phyloP scores from a whole-genome alignment of 2,888 invertebrate genomes.

The Macrostomum cliftonense region DNA sequence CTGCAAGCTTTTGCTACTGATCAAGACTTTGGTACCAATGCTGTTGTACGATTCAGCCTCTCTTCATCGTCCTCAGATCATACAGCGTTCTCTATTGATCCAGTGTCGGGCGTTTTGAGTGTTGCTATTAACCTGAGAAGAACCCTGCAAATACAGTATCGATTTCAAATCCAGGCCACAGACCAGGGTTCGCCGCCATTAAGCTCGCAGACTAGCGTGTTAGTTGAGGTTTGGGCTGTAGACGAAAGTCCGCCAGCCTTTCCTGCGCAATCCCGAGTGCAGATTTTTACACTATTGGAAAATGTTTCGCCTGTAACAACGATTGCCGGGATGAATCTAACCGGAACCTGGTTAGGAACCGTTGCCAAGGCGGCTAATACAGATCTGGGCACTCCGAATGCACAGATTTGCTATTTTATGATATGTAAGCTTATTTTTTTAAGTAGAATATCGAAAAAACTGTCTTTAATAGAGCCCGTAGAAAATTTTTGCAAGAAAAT shows the following conservation, averaged over 20 bases:
- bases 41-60: neutral
- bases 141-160: neutral
- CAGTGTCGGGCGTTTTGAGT: neutral
- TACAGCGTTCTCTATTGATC: neutral
- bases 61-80: neutral
- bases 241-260: neutral
- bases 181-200: neutral
- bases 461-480: too few relatives aligned
- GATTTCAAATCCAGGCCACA: neutral
- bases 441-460: too few relatives aligned
- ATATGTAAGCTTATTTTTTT: neutral
- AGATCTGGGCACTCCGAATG: neutral
- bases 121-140: neutral
- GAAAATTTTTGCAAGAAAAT: too few relatives aligned
- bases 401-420: conserved; percentile 1
- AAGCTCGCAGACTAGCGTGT: neutral
- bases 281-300: neutral
- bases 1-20: neutral
- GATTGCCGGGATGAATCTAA: neutral
- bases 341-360: neutral
- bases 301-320: neutral
- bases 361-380: neutral
- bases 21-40: neutral
- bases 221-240: neutral
- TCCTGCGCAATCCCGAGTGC: neutral